Base-by-base conservation (phyloP, 2,888 invertebrate species). In the Leptinotarsa tumamoca region DNA sequence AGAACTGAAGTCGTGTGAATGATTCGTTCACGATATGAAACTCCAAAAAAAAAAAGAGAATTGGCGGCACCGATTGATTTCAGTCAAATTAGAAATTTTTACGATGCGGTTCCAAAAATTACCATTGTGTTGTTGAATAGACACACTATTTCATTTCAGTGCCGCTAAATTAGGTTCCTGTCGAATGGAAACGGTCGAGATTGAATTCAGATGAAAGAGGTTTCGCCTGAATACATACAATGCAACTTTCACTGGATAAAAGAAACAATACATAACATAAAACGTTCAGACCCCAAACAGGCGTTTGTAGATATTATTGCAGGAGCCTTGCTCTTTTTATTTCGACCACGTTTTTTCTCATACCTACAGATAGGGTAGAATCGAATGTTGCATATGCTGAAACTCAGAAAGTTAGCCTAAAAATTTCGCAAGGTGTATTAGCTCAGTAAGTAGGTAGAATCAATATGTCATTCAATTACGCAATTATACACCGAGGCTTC, bases 1-100 rank as follows among this genome's bases (percentile, higher is more conserved):
- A n/a, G 33, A 63, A 63, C 63, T 27, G n/a, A n/a, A 63, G n/a
- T 43, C n/a, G 33, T 33, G 43, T 63, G 63, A 63, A 63, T 63
- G 63, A 63, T 33, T 17, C 4, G 63, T 33, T 43, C 18, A 18
- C 33, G 23, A 58, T 43, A 43, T 33, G 63, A 33, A 63, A 63
- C 43, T 63, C 10, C 7, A n/a, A n/a, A 63, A 10, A 43, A 43
- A n/a, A 43, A 43, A 43, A 33, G 23, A 63, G 27, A 63, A 63
- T 33, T 43, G 43, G 63, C 63, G 63, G 17, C n/a, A 63, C 63
- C 10, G 63, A 63, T 63, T 63, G 63, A 63, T 63, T 63, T 14
- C 33, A 63, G 63, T 63, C 33, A 63, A n/a, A 43, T 63, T n/a
- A 63, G 63, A 43, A 63, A 33, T n/a, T 33, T 63, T 63, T 17